Evolutionary conservation across 2,888 invertebrate species (phyloP).

Genomic region (Meliscaeva auricollis): DNA sequence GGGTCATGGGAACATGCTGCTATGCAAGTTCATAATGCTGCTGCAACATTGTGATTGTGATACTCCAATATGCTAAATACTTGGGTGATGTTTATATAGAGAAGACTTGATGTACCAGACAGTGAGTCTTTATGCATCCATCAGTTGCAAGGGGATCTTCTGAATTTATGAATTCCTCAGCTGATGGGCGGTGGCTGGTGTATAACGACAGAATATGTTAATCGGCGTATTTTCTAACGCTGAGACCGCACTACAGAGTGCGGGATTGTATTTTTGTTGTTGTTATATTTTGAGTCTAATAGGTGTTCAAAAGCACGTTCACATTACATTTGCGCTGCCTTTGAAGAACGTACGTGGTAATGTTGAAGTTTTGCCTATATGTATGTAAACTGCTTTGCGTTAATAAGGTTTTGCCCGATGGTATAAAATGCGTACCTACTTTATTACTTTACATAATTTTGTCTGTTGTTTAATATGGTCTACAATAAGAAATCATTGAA

Average conservation of each 20-base stretch:
- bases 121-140: slow-evolving; percentile 21
- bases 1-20: slow-evolving; percentile 70
- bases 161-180: slow-evolving; percentile 36
- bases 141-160: slow-evolving; percentile 26
- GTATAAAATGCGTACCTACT: slow-evolving; percentile 16
- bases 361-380: slow-evolving; percentile 10
- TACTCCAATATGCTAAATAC: slow-evolving; percentile 22
- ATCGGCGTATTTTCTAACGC: slow-evolving; percentile 38
- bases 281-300: slow-evolving; percentile 17
- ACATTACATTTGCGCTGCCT: slow-evolving; percentile 34
- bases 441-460: neutral
- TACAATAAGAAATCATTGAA: neutral
- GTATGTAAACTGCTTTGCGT: slow-evolving; percentile 1
- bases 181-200: slow-evolving; percentile 61
- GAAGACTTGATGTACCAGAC: neutral
- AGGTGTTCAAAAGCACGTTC: slow-evolving; percentile 50
- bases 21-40: slow-evolving; percentile 67
- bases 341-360: slow-evolving; percentile 49
- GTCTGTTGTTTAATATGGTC: neutral
- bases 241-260: slow-evolving; percentile 19
- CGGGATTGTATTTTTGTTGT: slow-evolving; percentile 25
- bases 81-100: neutral
- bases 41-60: slow-evolving; percentile 63
- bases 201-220: slow-evolving; percentile 55
- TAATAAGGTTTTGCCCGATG: slow-evolving; percentile 30